Conservation (phyloP, 2,888 invertebrate genomes). For the Tillus elongatus region DNA sequence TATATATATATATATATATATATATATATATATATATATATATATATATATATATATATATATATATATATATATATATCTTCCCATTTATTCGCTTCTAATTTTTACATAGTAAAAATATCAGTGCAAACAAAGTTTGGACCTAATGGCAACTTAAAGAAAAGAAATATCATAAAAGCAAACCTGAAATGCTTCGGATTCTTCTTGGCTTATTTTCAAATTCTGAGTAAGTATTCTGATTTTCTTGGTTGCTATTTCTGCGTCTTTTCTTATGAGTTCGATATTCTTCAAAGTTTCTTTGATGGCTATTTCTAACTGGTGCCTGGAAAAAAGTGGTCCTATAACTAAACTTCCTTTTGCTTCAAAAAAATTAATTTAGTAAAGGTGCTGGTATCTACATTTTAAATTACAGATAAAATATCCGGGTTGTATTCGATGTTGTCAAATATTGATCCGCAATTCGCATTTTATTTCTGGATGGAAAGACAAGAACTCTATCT, state of each 20-base stretch:
- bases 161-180: slow-evolving; percentile 10
- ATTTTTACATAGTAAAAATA: too few species aligned
- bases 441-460: not conserved
- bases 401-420: slow-evolving; percentile 4
- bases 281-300: slow-evolving; percentile 49
- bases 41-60: too few species aligned
- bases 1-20: too few species aligned
- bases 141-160: too few species aligned
- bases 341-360: not conserved
- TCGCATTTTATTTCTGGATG: not conserved
- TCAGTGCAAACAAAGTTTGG: too few species aligned
- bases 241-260: slow-evolving; percentile 50
- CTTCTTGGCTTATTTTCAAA: slow-evolving; percentile 48
- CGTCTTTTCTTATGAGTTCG: slow-evolving; percentile 49
- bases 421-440: too few species aligned
- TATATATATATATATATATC: too few species aligned
- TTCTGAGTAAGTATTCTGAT: slow-evolving; percentile 48
- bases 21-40: too few species aligned
- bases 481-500: too few species aligned
- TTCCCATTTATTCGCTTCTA: too few species aligned
- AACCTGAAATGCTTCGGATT: slow-evolving; percentile 59
- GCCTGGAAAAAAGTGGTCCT: slow-evolving; percentile 29
- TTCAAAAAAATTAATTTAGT: not conserved
- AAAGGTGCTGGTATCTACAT: too few species aligned
- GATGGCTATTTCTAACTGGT: slow-evolving; percentile 51